Conservation (phyloP, 1,140 invertebrate species). For the Uloborus diversus region DNA sequence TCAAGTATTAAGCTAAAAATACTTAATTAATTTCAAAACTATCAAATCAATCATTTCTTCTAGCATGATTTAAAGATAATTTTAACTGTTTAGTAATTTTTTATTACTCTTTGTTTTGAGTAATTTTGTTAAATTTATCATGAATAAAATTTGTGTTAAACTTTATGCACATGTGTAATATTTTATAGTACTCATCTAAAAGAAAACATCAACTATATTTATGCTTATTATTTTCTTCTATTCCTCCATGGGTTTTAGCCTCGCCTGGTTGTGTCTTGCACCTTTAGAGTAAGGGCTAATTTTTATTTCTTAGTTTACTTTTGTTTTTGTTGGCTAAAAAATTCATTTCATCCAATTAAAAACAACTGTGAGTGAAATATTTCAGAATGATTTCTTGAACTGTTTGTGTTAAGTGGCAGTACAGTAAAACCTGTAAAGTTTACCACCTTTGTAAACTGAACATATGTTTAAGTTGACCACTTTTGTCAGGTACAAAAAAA, state of each 20-base stretch:
- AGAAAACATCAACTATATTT: slow-evolving; percentile 57
- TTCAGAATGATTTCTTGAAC: background rate
- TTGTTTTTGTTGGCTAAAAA: slow-evolving; percentile 32
- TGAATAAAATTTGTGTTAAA: slow-evolving; percentile 14
- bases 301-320: slow-evolving; percentile 57
- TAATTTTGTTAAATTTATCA: slow-evolving; percentile 10
- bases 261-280: slow-evolving; percentile 71
- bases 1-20: too few relatives aligned
- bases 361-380: background rate
- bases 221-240: slow-evolving; percentile 57
- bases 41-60: too few relatives aligned
- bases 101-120: slow-evolving; percentile 29
- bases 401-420: background rate
- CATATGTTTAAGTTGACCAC: too few relatives aligned
- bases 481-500: too few relatives aligned
- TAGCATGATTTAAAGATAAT: too few relatives aligned
- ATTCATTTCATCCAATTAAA: slow-evolving; percentile 10
- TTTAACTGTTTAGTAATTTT: too few relatives aligned
- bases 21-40: too few relatives aligned
- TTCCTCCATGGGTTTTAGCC: slow-evolving; percentile 64
- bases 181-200: slow-evolving; percentile 61
- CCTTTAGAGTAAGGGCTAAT: slow-evolving; percentile 69
- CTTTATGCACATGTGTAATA: slow-evolving; percentile 40
- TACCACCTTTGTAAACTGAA: too few relatives aligned
- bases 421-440: too few relatives aligned